phyloP scores from a whole-genome alignment of 1,140 invertebrate genomes.

The Eumeta japonica region DNA sequence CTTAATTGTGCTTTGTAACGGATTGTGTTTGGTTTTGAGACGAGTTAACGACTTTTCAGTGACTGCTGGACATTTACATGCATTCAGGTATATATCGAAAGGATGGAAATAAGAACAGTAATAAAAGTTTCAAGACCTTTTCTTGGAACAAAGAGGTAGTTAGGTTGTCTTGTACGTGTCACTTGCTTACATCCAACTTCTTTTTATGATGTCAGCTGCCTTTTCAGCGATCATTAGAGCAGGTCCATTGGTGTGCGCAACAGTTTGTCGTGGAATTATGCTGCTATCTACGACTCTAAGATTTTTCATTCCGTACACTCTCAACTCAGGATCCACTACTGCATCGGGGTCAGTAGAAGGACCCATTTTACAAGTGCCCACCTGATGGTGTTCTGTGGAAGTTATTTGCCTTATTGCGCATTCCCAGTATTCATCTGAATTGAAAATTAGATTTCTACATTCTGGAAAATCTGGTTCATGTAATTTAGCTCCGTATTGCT shows the following conservation, averaged over 20 bases:
- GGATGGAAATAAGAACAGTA: too few relatives aligned
- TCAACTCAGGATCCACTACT: slow-evolving; percentile 61
- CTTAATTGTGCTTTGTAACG: too few relatives aligned
- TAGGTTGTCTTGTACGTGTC: too few relatives aligned
- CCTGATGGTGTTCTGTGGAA: slow-evolving; percentile 55
- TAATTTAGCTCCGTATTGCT: slow-evolving; percentile 37
- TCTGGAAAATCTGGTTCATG: slow-evolving; percentile 46
- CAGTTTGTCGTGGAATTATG: slow-evolving; percentile 33
- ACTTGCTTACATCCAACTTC: too few relatives aligned
- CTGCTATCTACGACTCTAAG: slow-evolving; percentile 47
- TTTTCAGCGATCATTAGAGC: slow-evolving; percentile 61
- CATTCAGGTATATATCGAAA: too few relatives aligned
- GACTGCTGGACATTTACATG: too few relatives aligned
- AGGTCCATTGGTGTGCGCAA: slow-evolving; percentile 42
- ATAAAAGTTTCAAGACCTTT: too few relatives aligned
- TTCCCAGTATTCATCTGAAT: slow-evolving; percentile 56
- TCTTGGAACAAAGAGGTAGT: too few relatives aligned
- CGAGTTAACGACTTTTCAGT: too few relatives aligned
- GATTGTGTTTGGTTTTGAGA: too few relatives aligned
- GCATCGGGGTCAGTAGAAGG: slow-evolving; percentile 50
- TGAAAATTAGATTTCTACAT: slow-evolving; percentile 39
- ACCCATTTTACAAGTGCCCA: slow-evolving; percentile 67
- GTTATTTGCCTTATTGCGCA: slow-evolving; percentile 47
- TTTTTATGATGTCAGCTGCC: slow-evolving; percentile 57
- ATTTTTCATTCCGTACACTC: slow-evolving; percentile 45